Evolutionary conservation across 2,113 vertebrate species (phyloP).

Genomic region (Ardeotis arabs): DNA sequence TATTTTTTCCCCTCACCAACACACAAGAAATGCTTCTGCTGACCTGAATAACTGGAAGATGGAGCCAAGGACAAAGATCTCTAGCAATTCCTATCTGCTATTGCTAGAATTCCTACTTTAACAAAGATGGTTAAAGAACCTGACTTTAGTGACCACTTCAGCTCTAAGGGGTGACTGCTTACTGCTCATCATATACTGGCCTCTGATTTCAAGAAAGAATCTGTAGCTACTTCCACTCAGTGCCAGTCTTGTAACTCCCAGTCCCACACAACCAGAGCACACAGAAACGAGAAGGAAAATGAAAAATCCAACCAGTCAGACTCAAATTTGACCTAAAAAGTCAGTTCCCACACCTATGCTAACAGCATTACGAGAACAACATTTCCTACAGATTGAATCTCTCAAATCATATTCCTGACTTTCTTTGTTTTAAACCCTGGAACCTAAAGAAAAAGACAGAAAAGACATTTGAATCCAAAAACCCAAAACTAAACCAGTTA

Average conservation of each 20-base stretch:
- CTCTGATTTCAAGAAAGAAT: not conserved
- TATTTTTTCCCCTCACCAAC: not conserved
- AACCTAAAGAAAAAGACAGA: not conserved
- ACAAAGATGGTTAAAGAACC: not conserved
- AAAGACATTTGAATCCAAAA: not conserved
- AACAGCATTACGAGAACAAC: not conserved
- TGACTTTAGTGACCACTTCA: not conserved
- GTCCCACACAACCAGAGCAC: not conserved
- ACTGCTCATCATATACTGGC: not conserved
- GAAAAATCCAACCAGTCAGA: not conserved
- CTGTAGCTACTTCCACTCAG: not conserved
- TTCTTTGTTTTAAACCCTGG: not conserved
- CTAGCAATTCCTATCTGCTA: rapidly evolving
- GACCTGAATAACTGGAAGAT: not conserved
- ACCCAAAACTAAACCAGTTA: not conserved
- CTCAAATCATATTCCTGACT: not conserved
- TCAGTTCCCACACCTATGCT: not conserved
- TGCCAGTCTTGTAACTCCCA: not conserved
- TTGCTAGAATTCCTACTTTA: not conserved
- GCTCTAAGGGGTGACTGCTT: not conserved
- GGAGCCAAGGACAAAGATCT: not conserved
- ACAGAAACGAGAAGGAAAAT: not conserved
- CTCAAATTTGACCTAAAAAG: not conserved
- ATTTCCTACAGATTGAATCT: not conserved
- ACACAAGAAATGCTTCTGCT: not conserved